Conservation (phyloP, 2,113 vertebrate genomes). For the Reinhardtius hippoglossoides region DNA sequence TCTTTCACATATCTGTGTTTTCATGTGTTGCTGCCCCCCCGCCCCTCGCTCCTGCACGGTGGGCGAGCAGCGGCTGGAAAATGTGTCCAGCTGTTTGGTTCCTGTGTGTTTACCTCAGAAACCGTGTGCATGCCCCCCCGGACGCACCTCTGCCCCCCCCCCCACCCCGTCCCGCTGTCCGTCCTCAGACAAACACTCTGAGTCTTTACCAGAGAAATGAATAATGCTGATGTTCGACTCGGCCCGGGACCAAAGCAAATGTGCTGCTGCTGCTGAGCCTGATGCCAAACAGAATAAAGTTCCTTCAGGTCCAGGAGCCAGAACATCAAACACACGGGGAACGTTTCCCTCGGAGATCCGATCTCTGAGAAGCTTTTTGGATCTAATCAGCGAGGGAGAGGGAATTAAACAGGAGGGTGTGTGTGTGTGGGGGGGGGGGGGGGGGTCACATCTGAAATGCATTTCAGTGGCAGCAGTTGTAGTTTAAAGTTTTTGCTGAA, state of each 20-base stretch:
- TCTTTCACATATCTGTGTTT: no score
- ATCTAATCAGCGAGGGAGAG: constrained; percentile 14
- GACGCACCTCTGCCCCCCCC: no score
- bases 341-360: constrained; percentile 34
- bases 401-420: not conserved
- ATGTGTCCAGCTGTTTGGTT: constrained; percentile 69
- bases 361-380: constrained; percentile 29
- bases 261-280: constrained; percentile 57
- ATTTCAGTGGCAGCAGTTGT: constrained; percentile 29
- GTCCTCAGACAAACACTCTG: not conserved
- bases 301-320: constrained; percentile 56
- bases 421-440: not conserved
- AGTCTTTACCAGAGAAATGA: constrained; percentile 7
- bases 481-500: constrained; percentile 2
- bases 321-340: constrained; percentile 57
- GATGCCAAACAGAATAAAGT: constrained; percentile 63
- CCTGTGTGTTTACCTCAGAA: constrained; percentile 69
- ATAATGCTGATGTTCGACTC: constrained; percentile 68
- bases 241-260: constrained; percentile 70
- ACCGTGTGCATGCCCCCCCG: not conserved
- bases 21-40: not conserved
- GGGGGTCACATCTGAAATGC: constrained; percentile 38
- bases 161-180: no score
- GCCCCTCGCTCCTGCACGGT: constrained; percentile 1
- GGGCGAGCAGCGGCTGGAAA: constrained; percentile 67